These are phyloP conservation scores for Phyllotreta cruciferae DNA, from an alignment of 2,888 invertebrate species.

Conservation along the genomic window DNA sequence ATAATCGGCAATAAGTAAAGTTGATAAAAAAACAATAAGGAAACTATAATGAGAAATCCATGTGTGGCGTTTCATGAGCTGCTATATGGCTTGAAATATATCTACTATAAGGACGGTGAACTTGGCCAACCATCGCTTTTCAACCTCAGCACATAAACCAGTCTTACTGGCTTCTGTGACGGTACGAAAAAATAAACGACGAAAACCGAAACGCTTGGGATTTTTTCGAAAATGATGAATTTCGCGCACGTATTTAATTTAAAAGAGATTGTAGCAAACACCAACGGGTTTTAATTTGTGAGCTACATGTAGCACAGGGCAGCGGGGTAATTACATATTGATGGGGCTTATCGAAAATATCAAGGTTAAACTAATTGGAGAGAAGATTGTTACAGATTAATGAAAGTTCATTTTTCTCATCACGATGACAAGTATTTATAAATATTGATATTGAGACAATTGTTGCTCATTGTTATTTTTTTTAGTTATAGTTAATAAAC, in stretches of 20 bases:
- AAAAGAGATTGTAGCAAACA: constrained; percentile 7
- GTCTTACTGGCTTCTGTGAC: constrained; percentile 55
- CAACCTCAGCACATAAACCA: constrained; percentile 50
- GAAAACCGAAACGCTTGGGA: constrained; percentile 49
- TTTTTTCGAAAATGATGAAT: constrained; percentile 40
- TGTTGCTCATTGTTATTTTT: no score
- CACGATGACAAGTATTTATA: no score
- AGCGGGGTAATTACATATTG: constrained; percentile 15
- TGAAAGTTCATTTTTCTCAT: no score
- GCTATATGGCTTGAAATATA: constrained; percentile 56
- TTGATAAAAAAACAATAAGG: constrained; percentile 37
- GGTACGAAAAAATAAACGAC: constrained; percentile 32
- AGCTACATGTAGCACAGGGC: not conserved
- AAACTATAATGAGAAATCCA: constrained; percentile 53
- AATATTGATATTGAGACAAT: no score
- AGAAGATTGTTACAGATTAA: no score
- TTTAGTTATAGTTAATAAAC: not conserved
- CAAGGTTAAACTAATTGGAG: no score
- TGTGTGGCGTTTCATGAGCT: constrained; percentile 53
- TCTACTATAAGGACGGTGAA: constrained; percentile 56
- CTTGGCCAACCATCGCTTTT: constrained; percentile 33
- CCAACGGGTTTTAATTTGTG: constrained; percentile 6
- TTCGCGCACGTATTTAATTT: constrained; percentile 23
- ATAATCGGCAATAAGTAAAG: constrained; percentile 36
- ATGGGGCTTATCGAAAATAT: not conserved